Percentiles rank a stretch among this genome's conserved stretches.
These are phyloP conservation scores for Geodia barretti DNA, from an alignment of 37 sponge, comb jelly and placozoan species.

Conservation along the genomic window DNA sequence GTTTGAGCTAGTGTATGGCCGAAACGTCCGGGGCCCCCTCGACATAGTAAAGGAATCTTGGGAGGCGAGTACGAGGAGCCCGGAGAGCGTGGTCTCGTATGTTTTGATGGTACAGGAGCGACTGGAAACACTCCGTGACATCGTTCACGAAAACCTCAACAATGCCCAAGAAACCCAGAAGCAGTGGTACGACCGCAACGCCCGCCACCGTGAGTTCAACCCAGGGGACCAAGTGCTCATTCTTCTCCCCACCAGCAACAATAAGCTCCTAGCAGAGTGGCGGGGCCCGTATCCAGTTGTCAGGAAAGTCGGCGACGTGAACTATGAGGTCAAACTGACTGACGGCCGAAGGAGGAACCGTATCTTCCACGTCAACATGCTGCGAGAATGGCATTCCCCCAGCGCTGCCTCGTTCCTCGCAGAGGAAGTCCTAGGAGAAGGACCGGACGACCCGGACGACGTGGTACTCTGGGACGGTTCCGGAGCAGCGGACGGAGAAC, in stretches of 20 bases:
- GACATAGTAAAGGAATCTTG: slow-evolving; percentile 54
- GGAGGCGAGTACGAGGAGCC: background rate
- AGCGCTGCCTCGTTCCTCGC: too few species aligned
- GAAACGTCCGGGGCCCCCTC: slow-evolving; percentile 44
- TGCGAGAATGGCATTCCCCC: too few species aligned
- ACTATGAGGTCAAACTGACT: slow-evolving; percentile 31
- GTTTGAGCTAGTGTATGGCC: slow-evolving; percentile 66
- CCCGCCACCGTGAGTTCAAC: slow-evolving; percentile 2
- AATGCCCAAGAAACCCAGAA: slow-evolving; percentile 33
- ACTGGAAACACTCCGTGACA: slow-evolving; percentile 1
- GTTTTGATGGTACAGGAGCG: slow-evolving; percentile 27
- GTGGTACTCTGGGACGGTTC: too few species aligned
- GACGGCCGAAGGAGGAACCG: slow-evolving; percentile 22
- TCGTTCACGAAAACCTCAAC: slow-evolving; percentile 18
- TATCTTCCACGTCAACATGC: slow-evolving; percentile 52
- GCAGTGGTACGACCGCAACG: slow-evolving; percentile 36
- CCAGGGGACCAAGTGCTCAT: slow-evolving; percentile 27
- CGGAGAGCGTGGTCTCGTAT: slow-evolving; percentile 31
- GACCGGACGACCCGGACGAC: too few species aligned
- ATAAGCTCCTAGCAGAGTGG: slow-evolving; percentile 41
- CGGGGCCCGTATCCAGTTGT: slow-evolving; percentile 38
- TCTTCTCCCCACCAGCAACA: slow-evolving; percentile 17
- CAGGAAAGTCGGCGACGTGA: slow-evolving; percentile 20
- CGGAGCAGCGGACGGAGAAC: too few species aligned
- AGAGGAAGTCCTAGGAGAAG: too few species aligned